Percentiles rank a stretch among this genome's conserved stretches.
phyloP scores from a whole-genome alignment of 1,140 invertebrate species.

The Bombus haemorrhoidalis region DNA sequence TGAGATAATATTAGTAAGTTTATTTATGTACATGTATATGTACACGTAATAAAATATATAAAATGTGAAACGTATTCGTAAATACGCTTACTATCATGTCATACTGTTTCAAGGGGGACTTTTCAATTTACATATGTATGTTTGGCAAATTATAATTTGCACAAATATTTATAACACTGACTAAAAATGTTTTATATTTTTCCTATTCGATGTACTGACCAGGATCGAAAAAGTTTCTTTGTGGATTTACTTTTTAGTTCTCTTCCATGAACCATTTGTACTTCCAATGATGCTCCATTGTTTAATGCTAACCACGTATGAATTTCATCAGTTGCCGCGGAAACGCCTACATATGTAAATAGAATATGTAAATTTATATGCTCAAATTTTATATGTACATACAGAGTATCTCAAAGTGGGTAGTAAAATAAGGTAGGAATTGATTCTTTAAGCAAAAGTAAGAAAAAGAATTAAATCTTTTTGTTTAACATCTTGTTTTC shows the following conservation, averaged over 20 bases:
- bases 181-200: constrained; percentile 74
- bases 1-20: constrained; percentile 17
- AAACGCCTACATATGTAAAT: constrained; percentile 61
- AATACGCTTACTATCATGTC: neutral
- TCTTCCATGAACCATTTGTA: constrained; percentile 79
- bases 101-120: neutral
- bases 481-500: too few relatives aligned
- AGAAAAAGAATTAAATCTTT: too few relatives aligned
- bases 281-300: constrained; percentile 80
- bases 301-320: constrained; percentile 79
- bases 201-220: constrained; percentile 81
- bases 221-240: constrained; percentile 80
- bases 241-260: constrained; percentile 76
- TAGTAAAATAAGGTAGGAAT: too few relatives aligned
- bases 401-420: too few relatives aligned
- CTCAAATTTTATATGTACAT: neutral
- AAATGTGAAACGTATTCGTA: constrained; percentile 15
- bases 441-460: too few relatives aligned
- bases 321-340: constrained; percentile 76
- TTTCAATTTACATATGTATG: constrained; percentile 39
- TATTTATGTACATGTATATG: constrained; percentile 48
- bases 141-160: neutral
- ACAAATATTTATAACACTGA: neutral
- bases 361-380: too few relatives aligned
- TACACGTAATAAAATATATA: constrained; percentile 35